Conservation (phyloP, 2,113 vertebrate species). For the Turdus rufiventris region DNA sequence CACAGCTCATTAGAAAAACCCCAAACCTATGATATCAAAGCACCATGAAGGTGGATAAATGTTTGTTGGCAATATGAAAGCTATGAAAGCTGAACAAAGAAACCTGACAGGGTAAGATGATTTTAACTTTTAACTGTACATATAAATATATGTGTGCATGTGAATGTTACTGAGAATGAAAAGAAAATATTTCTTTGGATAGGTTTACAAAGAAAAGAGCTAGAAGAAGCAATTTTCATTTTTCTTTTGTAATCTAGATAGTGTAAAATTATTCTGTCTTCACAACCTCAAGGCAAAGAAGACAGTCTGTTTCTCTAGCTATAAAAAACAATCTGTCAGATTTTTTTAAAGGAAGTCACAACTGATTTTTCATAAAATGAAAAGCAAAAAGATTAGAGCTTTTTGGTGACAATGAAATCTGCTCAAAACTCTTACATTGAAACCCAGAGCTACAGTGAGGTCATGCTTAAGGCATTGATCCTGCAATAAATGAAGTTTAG, state of each 20-base stretch:
- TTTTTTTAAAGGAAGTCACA: slow-evolving; percentile 47
- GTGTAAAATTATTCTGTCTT: slow-evolving; percentile 62
- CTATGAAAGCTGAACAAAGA: slow-evolving; percentile 41
- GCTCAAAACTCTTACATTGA: background rate
- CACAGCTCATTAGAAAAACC: background rate
- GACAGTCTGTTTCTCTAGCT: slow-evolving; percentile 50
- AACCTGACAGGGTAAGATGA: background rate
- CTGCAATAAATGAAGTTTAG: background rate
- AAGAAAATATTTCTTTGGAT: slow-evolving; percentile 35
- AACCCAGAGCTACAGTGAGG: background rate
- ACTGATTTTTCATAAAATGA: slow-evolving; percentile 35
- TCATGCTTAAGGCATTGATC: background rate
- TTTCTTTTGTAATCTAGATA: slow-evolving; percentile 58
- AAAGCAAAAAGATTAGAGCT: slow-evolving; percentile 41
- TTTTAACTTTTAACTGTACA: background rate
- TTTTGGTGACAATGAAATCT: slow-evolving; percentile 31
- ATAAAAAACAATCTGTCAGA: slow-evolving; percentile 54
- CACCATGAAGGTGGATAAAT: background rate
- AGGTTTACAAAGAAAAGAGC: slow-evolving; percentile 12
- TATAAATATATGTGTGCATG: slow-evolving; percentile 1
- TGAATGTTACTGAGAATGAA: slow-evolving; percentile 5
- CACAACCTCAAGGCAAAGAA: slow-evolving; percentile 60
- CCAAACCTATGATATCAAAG: background rate
- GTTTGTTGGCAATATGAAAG: background rate
- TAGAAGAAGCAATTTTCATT: slow-evolving; percentile 45